Percentiles rank a stretch among this genome's conserved stretches.
Conservation (phyloP, 2,113 vertebrate genomes). For the Acrocephalus kingi region DNA sequence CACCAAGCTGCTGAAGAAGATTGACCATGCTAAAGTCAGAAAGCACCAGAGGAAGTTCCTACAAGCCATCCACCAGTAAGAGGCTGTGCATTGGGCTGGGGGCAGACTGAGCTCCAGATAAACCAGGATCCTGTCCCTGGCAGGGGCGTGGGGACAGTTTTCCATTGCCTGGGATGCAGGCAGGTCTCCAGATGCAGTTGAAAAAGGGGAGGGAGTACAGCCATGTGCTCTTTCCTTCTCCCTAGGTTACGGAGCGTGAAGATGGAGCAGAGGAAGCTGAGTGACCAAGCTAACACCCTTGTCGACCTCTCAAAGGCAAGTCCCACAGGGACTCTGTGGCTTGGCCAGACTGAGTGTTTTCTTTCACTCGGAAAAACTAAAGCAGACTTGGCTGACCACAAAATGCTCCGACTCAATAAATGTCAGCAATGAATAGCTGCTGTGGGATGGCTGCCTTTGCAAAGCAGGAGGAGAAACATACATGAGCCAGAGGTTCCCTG, state of each 20-base stretch:
- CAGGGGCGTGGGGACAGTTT: not conserved
- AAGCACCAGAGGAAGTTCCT: slow-evolving; percentile 98
- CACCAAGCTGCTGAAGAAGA: slow-evolving; percentile 96
- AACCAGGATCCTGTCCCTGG: not conserved
- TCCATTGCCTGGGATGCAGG: not conserved
- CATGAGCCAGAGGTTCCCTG: not conserved
- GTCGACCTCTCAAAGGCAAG: slow-evolving; percentile 97
- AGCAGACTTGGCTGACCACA: not conserved
- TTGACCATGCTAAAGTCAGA: slow-evolving; percentile 94
- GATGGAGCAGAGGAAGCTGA: slow-evolving; percentile 99
- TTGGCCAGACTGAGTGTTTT: not conserved
- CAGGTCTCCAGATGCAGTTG: not conserved
- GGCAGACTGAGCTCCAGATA: not conserved
- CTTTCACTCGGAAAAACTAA: not conserved
- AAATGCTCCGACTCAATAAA: accelerated
- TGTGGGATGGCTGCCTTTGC: not conserved
- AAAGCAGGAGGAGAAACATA: not conserved
- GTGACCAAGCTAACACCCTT: slow-evolving; percentile 97
- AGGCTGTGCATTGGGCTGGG: not conserved
- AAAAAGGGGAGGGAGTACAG: not conserved
- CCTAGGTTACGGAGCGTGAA: slow-evolving; percentile 93
- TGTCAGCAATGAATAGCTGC: not conserved
- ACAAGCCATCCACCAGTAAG: slow-evolving; percentile 99
- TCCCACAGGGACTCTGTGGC: not conserved
- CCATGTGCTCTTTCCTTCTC: slow-evolving; percentile 31